Conservation (phyloP, 2,888 invertebrate genomes). For the Latrodectus elegans region DNA sequence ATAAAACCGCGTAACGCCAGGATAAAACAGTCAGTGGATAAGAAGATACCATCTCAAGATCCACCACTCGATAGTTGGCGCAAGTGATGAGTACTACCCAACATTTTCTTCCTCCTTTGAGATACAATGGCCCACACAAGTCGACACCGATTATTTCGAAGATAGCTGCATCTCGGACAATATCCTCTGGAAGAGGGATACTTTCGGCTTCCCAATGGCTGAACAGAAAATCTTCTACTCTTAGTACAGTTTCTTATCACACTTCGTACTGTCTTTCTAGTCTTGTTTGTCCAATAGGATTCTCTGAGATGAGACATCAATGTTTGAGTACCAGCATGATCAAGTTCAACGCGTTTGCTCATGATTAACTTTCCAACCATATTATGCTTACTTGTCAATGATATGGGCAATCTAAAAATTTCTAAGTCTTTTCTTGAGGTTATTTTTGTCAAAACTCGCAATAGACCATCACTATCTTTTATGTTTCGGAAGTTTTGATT, state of each 20-base stretch:
- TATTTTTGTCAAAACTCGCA: too few species aligned
- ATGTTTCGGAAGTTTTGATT: too few species aligned
- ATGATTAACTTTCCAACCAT: slow-evolving; percentile 7
- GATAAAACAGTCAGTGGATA: background rate
- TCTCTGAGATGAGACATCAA: background rate
- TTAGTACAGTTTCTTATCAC: background rate
- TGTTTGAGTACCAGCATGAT: slow-evolving; percentile 3
- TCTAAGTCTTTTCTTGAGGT: too few species aligned
- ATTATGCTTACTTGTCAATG: background rate
- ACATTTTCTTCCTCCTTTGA: too few species aligned
- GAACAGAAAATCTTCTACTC: slow-evolving; percentile 1
- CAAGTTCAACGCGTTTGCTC: background rate
- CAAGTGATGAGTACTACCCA: too few species aligned
- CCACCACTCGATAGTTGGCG: background rate
- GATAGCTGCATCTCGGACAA: background rate
- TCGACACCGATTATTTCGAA: background rate
- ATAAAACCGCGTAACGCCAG: background rate
- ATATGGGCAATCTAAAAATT: background rate
- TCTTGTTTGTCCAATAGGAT: background rate
- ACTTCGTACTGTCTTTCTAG: background rate
- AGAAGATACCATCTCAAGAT: background rate
- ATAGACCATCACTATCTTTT: too few species aligned
- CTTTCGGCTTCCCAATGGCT: background rate
- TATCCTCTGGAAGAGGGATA: background rate
- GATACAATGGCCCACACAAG: background rate